Percentiles rank a stretch among this genome's conserved stretches.
These are phyloP conservation scores for Ephestia elutella DNA, from an alignment of 1,140 invertebrate species.

Conservation along the genomic window DNA sequence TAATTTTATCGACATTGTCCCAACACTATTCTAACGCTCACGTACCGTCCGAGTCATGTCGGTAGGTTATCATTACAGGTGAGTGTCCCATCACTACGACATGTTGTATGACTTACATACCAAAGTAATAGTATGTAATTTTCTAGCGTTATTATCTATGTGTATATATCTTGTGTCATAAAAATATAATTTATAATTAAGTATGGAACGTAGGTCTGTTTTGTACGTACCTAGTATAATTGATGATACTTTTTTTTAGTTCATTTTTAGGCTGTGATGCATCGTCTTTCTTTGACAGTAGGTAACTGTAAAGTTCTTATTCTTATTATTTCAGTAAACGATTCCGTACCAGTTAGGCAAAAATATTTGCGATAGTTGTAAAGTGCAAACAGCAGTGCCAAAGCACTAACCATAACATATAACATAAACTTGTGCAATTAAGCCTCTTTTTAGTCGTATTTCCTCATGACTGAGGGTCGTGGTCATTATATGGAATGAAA, in stretches of 20 bases:
- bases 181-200: not conserved
- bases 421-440: too few species aligned
- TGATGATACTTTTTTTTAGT: not conserved
- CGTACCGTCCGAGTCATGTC: constrained; percentile 22
- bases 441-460: too few species aligned
- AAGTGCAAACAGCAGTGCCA: too few species aligned
- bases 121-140: not conserved
- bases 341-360: too few species aligned
- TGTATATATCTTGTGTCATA: not conserved
- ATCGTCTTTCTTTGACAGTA: too few species aligned
- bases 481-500: too few species aligned
- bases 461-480: too few species aligned
- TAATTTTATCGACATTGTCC: not conserved
- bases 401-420: too few species aligned
- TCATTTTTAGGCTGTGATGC: too few species aligned
- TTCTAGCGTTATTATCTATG: constrained; percentile 1
- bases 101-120: not conserved
- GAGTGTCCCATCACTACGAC: not conserved
- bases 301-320: too few species aligned
- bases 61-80: not conserved
- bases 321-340: too few species aligned
- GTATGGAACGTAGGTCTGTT: not conserved
- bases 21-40: constrained; percentile 27
- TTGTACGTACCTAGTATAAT: not conserved
- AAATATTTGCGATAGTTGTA: too few species aligned